A percentile compares a stretch with the other conserved stretches of the same genome.
These are phyloP conservation scores for Syndactyla subalaris DNA, from an alignment of 2,797 vertebrate genomes.

Conservation along the genomic window DNA sequence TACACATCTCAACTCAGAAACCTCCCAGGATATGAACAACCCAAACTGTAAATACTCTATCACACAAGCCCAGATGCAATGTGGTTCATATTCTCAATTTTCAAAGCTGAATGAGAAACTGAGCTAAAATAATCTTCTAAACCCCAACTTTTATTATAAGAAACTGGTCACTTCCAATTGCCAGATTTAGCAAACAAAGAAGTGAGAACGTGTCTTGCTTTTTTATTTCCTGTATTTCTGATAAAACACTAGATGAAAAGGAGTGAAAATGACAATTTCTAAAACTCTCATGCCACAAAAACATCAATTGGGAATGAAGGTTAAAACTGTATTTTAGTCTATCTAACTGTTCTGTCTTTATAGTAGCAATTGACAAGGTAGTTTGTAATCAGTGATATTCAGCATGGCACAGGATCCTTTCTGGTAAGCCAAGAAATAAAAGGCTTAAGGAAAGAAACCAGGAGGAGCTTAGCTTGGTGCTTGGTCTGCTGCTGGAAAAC, in stretches of 20 bases:
- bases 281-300: neutral
- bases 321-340: neutral
- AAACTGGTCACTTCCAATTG: neutral
- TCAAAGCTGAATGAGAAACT: neutral
- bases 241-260: neutral
- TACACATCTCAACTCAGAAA: neutral
- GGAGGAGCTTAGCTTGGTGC: neutral
- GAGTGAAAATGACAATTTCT: neutral
- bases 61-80: slow-evolving; percentile 10
- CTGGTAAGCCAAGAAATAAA: neutral
- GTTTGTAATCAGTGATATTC: neutral
- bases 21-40: neutral
- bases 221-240: neutral
- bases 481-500: neutral
- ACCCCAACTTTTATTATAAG: neutral
- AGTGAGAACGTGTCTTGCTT: neutral
- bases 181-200: neutral
- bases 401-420: neutral
- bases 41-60: neutral
- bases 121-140: slow-evolving; percentile 20
- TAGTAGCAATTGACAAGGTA: neutral
- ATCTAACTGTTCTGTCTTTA: neutral
- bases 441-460: neutral
- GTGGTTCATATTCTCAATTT: neutral
- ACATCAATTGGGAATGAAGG: neutral